Evolutionary conservation across 35 echinoderm and acorn worm genomes (phyloP).

Genomic region (Ophioderma brevispina): DNA sequence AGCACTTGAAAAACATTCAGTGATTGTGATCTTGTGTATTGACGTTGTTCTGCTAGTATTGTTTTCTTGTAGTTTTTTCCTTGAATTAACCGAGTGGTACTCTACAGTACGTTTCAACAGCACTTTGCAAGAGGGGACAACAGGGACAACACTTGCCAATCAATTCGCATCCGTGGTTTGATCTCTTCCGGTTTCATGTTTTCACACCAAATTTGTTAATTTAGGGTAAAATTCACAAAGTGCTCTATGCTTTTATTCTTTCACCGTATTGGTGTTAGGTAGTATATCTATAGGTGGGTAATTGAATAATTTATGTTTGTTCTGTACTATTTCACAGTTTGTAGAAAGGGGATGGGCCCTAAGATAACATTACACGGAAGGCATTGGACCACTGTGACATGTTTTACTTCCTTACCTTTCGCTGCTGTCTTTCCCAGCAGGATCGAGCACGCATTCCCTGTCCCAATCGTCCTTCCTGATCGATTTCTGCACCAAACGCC

Average conservation of each 20-base stretch:
- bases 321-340: background rate
- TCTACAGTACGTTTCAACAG: no score
- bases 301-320: background rate
- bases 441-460: slow-evolving; percentile 84
- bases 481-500: slow-evolving; percentile 86
- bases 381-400: background rate
- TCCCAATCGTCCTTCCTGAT: slow-evolving; percentile 95
- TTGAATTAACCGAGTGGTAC: no score
- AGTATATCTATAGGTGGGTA: background rate
- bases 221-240: background rate
- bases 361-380: background rate
- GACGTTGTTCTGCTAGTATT: no score
- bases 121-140: no score
- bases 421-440: slow-evolving; percentile 94
- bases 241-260: background rate
- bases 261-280: background rate
- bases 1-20: no score
- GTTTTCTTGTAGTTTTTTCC: no score
- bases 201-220: no score
- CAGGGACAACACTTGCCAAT: no score
- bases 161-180: no score
- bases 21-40: no score
- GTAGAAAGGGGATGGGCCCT: background rate
- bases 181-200: no score
- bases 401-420: slow-evolving; percentile 78